Percentiles rank a stretch among this genome's conserved stretches.
phyloP scores from a whole-genome alignment of 2,113 vertebrate species.

The Pomatorhinus ruficollis region DNA sequence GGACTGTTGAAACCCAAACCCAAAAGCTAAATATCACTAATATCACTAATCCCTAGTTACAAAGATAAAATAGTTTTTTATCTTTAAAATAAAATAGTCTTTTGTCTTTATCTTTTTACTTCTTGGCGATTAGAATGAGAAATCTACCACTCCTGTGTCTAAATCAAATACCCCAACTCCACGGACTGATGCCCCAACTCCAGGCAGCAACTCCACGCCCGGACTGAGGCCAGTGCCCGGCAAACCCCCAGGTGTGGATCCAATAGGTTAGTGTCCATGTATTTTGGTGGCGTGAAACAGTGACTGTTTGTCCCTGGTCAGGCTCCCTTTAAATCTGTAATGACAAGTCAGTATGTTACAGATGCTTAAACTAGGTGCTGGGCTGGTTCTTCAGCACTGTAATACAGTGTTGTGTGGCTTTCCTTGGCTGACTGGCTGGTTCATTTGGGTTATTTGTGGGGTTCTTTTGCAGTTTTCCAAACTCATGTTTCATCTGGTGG shows the following conservation, averaged over 20 bases:
- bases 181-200: constrained; percentile 82
- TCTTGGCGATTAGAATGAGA: constrained; percentile 80
- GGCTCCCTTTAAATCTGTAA: neutral
- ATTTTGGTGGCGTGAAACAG: neutral
- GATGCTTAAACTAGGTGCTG: neutral
- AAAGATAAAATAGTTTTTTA: neutral
- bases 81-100: neutral
- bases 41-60: neutral
- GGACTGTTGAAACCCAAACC: neutral
- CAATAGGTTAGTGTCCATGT: constrained; percentile 76
- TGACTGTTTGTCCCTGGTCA: neutral
- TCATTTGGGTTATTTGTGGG: neutral
- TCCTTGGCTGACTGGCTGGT: neutral
- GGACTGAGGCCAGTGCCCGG: constrained; percentile 82
- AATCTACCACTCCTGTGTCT: constrained; percentile 86
- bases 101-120: neutral
- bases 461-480: neutral
- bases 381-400: neutral
- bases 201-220: constrained; percentile 83
- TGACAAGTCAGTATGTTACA: neutral
- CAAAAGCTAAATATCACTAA: neutral
- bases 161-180: constrained; percentile 87
- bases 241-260: constrained; percentile 84
- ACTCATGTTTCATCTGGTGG: neutral
- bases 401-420: neutral